Base-by-base conservation (phyloP, 2,888 invertebrate genomes). In the Dryocosmus kuriphilus region DNA sequence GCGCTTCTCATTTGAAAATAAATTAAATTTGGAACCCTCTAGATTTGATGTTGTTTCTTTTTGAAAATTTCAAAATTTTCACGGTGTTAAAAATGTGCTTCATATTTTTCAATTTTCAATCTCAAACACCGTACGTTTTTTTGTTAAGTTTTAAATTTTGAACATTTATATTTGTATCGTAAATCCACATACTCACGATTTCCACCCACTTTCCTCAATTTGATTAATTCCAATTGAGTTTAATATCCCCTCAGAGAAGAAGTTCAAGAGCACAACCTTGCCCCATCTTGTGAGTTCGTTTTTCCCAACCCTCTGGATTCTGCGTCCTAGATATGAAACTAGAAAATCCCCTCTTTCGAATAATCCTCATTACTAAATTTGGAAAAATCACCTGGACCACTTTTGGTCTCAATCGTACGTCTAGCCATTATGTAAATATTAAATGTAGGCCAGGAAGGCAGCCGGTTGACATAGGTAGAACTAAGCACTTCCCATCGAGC, bases 391-490 rank as follows among this genome's bases (percentile, higher is more conserved):
- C 9, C 35, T 63, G 32, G 57, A 57, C 57, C 57, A 57, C 24
- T 14, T 24, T 57, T 57, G 24, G 24, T 14, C 57, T 57, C 24
- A 57, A 46, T 67, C 24, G 32, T 35, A 3, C 62, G 30, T 71
- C 51, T 51, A 51, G 27, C 46, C 55, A 73, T 78, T 75, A 80
- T 83, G 81, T 87, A 85, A 87, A 86, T 84, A 88, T 88, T 85
- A 85, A 88, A 91, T 89, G 86, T 89, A 90, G 91, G 90, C 85
- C 88, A 90, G 86, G 86, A 89, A 88, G 88, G 86, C 89, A 88
- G 82, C 82, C 86, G 86, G 83, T 89, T 81, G 88, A 84, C 85
- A 83, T 82, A 41, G 41, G 41, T 41, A 86, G 87, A 89, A 89
- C 87, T 87, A 88, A 86, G 87, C 87, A 89, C 90, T 89, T 90